These are phyloP conservation scores for Petromus typicus DNA, from an alignment of 2,113 vertebrate genomes.

Conservation along the genomic window DNA sequence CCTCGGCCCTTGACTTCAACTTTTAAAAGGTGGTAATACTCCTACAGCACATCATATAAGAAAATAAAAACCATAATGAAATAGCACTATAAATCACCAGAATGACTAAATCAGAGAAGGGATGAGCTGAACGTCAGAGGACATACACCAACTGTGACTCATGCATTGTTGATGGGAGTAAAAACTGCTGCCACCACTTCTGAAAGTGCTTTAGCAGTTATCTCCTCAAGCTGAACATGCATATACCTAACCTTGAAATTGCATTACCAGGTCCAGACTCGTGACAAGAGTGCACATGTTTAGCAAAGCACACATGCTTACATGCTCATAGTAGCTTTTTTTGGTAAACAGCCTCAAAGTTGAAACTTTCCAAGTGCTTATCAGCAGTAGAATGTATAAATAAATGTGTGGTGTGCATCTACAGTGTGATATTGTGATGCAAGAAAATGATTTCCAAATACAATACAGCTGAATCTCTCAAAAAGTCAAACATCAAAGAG, in stretches of 20 bases:
- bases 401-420: neutral
- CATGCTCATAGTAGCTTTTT: neutral
- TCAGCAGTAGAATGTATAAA: neutral
- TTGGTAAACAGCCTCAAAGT: neutral
- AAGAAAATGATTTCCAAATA: neutral
- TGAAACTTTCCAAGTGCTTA: slow-evolving; percentile 32
- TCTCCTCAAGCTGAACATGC: neutral
- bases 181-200: neutral
- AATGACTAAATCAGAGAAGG: slow-evolving; percentile 14
- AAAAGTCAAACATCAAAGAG: neutral
- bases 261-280: neutral
- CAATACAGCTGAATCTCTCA: neutral
- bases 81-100: neutral
- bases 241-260: neutral
- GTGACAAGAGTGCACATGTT: neutral
- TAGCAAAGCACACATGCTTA: neutral
- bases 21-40: neutral
- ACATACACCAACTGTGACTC: neutral
- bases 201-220: neutral
- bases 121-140: neutral
- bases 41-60: neutral
- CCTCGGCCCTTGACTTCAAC: no score
- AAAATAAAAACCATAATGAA: neutral
- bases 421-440: neutral
- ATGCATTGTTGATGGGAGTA: neutral